Conservation (phyloP, 2,113 vertebrate species). For the Brevimyrus niger region DNA sequence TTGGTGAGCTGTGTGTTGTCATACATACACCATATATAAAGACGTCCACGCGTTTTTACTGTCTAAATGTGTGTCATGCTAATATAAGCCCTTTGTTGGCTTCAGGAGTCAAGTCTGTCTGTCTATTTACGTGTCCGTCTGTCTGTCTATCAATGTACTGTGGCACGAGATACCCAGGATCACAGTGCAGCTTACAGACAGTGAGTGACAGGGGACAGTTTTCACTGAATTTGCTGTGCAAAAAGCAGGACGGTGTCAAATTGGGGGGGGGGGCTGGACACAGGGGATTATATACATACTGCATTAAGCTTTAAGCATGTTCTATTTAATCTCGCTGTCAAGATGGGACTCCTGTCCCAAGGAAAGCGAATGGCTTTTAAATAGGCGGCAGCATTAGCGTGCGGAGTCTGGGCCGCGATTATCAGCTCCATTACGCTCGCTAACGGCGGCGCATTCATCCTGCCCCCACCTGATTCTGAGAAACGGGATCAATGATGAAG, state of each 20-base stretch:
- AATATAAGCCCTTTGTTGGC: neutral
- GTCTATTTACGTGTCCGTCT: neutral
- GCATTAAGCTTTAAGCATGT: neutral
- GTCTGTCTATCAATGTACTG: neutral
- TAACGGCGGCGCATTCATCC: constrained; percentile 65
- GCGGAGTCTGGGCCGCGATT: constrained; percentile 51
- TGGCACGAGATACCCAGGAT: neutral
- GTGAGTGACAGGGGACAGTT: neutral
- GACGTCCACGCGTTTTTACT: neutral
- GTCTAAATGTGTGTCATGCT: neutral
- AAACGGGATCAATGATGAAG: constrained; percentile 60
- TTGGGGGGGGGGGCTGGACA: neutral
- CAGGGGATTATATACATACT: neutral
- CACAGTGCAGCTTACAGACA: neutral
- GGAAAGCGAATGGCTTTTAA: constrained; percentile 39
- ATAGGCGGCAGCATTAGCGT: constrained; percentile 53
- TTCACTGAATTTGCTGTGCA: neutral
- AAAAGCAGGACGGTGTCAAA: neutral
- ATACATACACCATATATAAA: neutral
- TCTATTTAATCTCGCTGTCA: constrained; percentile 10
- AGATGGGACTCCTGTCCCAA: constrained; percentile 29
- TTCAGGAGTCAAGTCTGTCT: neutral
- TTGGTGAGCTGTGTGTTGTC: neutral
- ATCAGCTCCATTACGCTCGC: constrained; percentile 67
- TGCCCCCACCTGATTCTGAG: constrained; percentile 64